Conservation (phyloP, 2,888 invertebrate species). For the Microctonus brassicae region DNA sequence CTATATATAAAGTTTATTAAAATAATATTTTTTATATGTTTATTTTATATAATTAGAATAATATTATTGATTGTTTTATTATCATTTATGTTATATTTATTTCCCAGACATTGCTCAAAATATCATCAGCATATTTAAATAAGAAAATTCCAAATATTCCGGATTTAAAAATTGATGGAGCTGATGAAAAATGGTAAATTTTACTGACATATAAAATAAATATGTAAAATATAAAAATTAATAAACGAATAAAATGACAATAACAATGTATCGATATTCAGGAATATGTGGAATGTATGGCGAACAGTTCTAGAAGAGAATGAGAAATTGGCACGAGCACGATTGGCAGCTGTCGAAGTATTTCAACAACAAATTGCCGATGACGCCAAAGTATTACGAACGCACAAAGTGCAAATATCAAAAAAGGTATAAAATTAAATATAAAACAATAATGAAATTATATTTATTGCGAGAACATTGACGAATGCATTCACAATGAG, state of each 20-base stretch:
- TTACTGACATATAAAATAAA: too few relatives aligned
- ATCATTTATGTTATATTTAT: constrained; percentile 32
- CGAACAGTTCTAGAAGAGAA: constrained; percentile 94
- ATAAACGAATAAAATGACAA: too few relatives aligned
- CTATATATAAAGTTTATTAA: constrained; percentile 31
- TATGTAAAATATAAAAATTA: too few relatives aligned
- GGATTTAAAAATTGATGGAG: constrained; percentile 89
- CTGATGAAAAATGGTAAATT: constrained; percentile 89
- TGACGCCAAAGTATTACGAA: constrained; percentile 87
- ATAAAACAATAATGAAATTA: constrained; percentile 3
- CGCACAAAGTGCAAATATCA: constrained; percentile 85
- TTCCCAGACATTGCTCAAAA: constrained; percentile 87
- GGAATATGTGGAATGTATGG: constrained; percentile 99
- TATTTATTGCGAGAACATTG: neutral
- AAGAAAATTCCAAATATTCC: constrained; percentile 95
- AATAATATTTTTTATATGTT: too few relatives aligned
- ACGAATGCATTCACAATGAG: too few relatives aligned
- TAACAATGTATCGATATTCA: constrained; percentile 64
- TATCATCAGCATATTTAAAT: constrained; percentile 91
- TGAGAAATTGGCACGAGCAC: constrained; percentile 90
- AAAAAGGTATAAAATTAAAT: constrained; percentile 78
- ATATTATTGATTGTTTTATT: neutral
- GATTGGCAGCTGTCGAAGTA: constrained; percentile 93
- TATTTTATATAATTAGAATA: neutral
- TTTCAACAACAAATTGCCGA: constrained; percentile 96